Evolutionary conservation across 2,797 vertebrate species (phyloP).

Genomic region (Tokudaia muenninki): DNA sequence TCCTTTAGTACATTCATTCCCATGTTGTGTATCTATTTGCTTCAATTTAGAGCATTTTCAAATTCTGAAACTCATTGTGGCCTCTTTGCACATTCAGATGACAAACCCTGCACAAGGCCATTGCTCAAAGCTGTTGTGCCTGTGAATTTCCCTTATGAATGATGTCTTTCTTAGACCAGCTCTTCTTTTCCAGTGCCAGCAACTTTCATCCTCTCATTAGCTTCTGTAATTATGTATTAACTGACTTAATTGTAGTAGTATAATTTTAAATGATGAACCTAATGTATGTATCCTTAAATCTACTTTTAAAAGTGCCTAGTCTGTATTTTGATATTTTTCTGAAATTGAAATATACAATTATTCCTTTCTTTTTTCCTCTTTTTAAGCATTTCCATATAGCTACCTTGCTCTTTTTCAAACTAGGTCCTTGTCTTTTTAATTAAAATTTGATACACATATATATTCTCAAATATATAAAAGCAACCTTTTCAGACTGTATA

Average conservation of each 20-base stretch:
- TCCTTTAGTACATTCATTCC: background rate
- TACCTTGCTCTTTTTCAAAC: background rate
- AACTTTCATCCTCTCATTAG: background rate
- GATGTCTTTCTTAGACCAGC: background rate
- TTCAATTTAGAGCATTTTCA: background rate
- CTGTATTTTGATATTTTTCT: background rate
- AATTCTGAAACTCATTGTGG: background rate
- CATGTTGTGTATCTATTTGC: background rate
- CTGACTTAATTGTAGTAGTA: background rate
- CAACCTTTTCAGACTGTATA: background rate
- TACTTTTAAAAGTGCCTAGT: background rate
- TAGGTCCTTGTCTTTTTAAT: background rate
- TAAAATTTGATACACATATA: background rate
- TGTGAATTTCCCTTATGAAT: background rate
- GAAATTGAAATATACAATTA: background rate
- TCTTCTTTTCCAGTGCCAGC: background rate
- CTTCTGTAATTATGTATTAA: background rate
- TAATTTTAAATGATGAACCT: background rate
- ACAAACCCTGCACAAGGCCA: rapidly evolving
- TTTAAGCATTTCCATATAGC: background rate
- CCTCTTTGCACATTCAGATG: background rate
- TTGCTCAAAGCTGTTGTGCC: background rate
- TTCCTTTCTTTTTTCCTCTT: background rate
- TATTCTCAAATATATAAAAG: background rate
- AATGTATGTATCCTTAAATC: background rate